Percentiles rank a stretch among this genome's conserved stretches.
phyloP scores from a whole-genome alignment of 2,888 invertebrate species.

The Lumbricus terrestris region DNA sequence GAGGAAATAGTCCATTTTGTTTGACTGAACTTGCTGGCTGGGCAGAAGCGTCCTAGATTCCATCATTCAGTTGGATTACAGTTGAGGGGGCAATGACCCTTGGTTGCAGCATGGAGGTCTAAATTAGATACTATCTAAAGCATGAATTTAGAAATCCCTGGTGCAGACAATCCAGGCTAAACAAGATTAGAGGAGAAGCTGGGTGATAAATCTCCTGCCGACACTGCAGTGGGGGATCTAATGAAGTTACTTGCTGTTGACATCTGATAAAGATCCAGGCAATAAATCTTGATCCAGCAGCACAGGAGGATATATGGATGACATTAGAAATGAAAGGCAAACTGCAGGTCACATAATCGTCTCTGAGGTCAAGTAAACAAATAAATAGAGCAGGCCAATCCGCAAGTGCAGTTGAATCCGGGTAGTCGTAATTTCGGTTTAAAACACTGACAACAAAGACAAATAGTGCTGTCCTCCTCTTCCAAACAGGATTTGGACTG shows the following conservation, averaged over 20 bases:
- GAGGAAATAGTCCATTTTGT: not conserved
- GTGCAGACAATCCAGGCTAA: not conserved
- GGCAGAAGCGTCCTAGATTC: not conserved
- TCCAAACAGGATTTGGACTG: no score
- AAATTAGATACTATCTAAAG: no score
- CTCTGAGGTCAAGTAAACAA: not conserved
- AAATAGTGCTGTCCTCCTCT: no score
- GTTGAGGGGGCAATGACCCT: not conserved
- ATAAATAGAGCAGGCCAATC: not conserved
- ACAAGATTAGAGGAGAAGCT: not conserved
- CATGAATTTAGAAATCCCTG: no score
- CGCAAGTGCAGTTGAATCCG: not conserved
- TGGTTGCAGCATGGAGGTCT: no score
- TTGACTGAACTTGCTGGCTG: not conserved
- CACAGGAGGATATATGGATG: not conserved
- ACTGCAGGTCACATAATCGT: not conserved
- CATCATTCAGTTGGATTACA: not conserved
- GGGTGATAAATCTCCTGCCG: not conserved
- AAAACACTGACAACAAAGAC: no score
- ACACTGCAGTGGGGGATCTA: not conserved
- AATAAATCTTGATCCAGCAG: not conserved
- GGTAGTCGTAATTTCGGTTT: no score
- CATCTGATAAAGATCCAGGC: not conserved
- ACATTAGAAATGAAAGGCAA: not conserved
- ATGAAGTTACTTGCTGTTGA: not conserved